Evolutionary conservation across 2,888 invertebrate species (phyloP), one percentile per base, ranked within the genome.

Genomic region (Drosophila barbarae): DNA sequence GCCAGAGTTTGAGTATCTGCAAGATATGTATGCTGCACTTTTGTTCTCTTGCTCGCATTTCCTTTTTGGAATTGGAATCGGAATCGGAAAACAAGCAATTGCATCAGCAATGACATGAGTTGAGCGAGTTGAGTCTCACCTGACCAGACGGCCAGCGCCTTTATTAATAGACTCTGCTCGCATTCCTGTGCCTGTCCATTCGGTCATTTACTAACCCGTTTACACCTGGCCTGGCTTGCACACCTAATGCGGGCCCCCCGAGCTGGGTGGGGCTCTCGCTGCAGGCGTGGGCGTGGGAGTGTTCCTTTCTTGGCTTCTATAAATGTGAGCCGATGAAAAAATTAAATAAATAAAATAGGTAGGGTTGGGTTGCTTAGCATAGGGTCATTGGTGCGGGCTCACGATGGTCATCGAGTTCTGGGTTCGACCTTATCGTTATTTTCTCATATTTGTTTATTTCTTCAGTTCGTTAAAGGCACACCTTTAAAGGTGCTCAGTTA

Each of bases 121-220:
- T n/a, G n/a, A 13, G 32, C 32, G 23, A 23, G 23, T 5, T 23
- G 23, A 23, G 46, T 65, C 41, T 66, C 63, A 44, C 50, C 50
- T 63, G 63, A 50, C 61, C 60, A 60, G 59, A 15, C 46, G 51
- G 47, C 39, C 60, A 41, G 44, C 44, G 53, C 49, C 63, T 55
- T 54, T 70, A 63, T 70, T 64, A 58, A 70, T 70, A 70, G 64
- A 56, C 52, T 21, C 21, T 21, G 50, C 12, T 34, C 64, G 52
- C 59, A 42, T 53, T 52, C 49, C 49, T 47, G 57, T 18, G 57
- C 23, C 47, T 56, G 61, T 42, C 44, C 32, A 47, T 36, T 42
- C 41, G 47, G 39, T 71, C 52, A 59, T 50, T 52, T 69, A 72
- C 63, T 57, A 69, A 77, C 79, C 69, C 53, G 79, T 68, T 74